Base-by-base conservation (phyloP, 2,888 invertebrate genomes). In the Lasioglossum figueresi region DNA sequence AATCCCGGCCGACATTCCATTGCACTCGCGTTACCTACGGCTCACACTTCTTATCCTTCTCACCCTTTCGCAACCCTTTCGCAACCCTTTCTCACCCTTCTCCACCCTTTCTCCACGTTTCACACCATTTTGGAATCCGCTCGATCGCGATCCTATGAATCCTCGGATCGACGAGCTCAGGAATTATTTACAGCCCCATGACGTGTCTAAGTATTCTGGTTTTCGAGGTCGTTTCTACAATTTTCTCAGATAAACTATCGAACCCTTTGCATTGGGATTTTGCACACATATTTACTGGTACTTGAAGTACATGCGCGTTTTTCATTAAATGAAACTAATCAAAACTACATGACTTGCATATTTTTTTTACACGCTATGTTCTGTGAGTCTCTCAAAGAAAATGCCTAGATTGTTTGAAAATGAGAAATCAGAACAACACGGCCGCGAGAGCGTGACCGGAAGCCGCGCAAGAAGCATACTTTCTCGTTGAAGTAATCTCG, bases 1-100 rank as follows among this genome's bases (percentile, higher is more conserved):
- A 66, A 66, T 66, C 34, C 66, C 34, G 19, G 19, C 66, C 19
- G 66, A 66, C 66, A 66, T 66, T 66, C 66, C 66, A 66, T 66
- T 34, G 34, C 66, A 34, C 34, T 66, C 66, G 34, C 66, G 19
- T 66, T 34, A 34, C 23, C 66, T 34, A 34, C 66, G 31, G 19
- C 66, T 14, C 12, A 14, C 23, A 14, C 66, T 34, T 66, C 19
- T 16, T 2, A 19, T 6, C 34, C 66, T 12, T 4, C 66, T 27
- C 12, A 59, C 23, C 59, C 63, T 34, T 66, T 6, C 5, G 1
- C 31, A 37, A 10, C 59, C 59, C 59, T 27, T 63, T 4, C 5
- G n/a, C n/a, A n/a, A n/a, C n/a, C n/a, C n/a, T n/a, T n/a, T n/a
- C n/a, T n/a, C n/a, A n/a, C n/a, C n/a, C n/a, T n/a, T n/a, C n/a